Evolutionary conservation across 2,888 invertebrate genomes (phyloP), one percentile per base, ranked within the genome.

Genomic region (Leptinotarsa peninsularis): DNA sequence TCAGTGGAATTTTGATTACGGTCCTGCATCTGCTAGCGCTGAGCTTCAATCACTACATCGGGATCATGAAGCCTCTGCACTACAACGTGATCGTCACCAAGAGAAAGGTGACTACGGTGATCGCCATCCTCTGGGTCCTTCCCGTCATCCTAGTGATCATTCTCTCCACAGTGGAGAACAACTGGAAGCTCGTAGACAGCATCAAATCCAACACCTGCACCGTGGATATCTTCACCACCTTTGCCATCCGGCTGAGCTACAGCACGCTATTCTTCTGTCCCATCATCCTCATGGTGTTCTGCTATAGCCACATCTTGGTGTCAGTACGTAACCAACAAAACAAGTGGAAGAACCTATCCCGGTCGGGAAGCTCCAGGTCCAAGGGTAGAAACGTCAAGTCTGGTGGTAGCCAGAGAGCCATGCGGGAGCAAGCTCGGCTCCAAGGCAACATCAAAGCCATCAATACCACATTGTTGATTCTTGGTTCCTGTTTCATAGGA

Each of bases 1-100:
- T 92, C 73, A 91, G 91, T 21, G 91, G 91, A 4, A 89, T 93
- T 73, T 89, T 93, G 63, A 91, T 92, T 21, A 92, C 92, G 0
- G 92, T 93, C 15, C 88, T 90, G 63, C 93, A 93, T 83, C 89
- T 93, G 4, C 86, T 92, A 54, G 91, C 91, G 0, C 86, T 93
- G 49, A 92, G 93, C 49, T 86, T 92, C 74, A 93, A 93, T 86
- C 93, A 93, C 84, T 93, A 93, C 87, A 87, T 93, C 58, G 93
- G 93, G 21, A 92, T 92, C 56, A 75, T 85, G 76, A 85, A 85
- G 77, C 93, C 93, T 1, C 88, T 93, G 13, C 92, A 92, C 81
- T 92, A 93, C 84, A 89, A 90, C n/a, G 89, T 91, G 17, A 91
- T 90, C 54, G 89, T 92, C 85, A 91, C 91, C 0, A 88, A 90